Evolutionary conservation across 2,888 invertebrate species (phyloP).

Genomic region (Stenotaenia linearis): DNA sequence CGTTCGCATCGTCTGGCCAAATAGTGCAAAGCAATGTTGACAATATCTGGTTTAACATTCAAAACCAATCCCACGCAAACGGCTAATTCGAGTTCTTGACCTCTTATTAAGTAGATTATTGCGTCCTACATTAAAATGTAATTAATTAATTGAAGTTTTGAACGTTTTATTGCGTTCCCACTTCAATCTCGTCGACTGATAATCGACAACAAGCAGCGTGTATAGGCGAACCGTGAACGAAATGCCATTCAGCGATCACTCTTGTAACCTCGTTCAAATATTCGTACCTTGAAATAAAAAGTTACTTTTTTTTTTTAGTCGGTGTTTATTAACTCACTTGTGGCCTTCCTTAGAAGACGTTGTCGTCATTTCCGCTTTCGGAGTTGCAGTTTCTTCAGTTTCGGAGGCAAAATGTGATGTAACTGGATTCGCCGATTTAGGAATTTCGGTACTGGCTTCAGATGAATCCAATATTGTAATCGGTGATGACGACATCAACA

Average conservation of each 20-base stretch:
- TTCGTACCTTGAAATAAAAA: not conserved
- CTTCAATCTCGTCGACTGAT: constrained; percentile 44
- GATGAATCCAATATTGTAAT: too few relatives aligned
- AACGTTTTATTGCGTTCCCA: not conserved
- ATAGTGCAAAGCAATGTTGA: constrained; percentile 43
- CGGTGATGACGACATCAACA: too few relatives aligned
- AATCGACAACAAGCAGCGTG: constrained; percentile 49
- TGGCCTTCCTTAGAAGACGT: not conserved
- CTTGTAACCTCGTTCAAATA: constrained; percentile 40
- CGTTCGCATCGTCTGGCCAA: constrained; percentile 46
- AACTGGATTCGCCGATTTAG: too few relatives aligned
- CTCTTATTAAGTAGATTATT: constrained; percentile 45
- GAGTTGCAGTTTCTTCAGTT: not conserved
- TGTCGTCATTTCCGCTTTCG: not conserved
- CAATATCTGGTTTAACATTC: constrained; percentile 39
- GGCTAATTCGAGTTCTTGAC: constrained; percentile 49
- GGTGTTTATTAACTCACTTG: too few relatives aligned
- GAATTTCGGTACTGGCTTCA: too few relatives aligned
- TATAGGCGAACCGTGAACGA: constrained; percentile 46
- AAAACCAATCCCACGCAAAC: constrained; percentile 44
- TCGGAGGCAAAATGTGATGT: too few relatives aligned
- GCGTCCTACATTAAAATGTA: constrained; percentile 43
- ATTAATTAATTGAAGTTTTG: too few relatives aligned
- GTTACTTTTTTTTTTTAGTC: constrained; percentile 33
- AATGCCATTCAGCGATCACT: constrained; percentile 44